Evolutionary conservation across 2,113 vertebrate genomes (phyloP), one percentile per base, ranked within the genome.

Genomic region (Phyllopteryx taeniolatus): DNA sequence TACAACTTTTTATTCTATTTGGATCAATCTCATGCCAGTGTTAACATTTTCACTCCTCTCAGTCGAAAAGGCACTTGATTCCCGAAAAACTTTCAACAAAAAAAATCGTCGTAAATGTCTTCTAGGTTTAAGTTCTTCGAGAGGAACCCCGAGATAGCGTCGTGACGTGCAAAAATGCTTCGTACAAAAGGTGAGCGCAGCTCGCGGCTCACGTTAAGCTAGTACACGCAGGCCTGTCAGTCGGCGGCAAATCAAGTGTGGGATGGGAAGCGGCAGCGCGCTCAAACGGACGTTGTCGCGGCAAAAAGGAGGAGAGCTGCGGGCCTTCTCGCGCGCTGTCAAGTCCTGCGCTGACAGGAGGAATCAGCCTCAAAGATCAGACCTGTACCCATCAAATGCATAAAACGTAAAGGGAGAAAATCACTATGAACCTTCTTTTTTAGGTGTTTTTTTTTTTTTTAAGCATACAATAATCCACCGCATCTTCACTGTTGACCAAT

Each of bases 191-290:
- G 61, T 71, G 51, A 81, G 74, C 72, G 47, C 39, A 71, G 43
- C 70, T 47, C 12, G 44, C 72, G 76, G 56, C 72, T 56, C 70
- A 59, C 70, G 80, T 76, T 57, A 65, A 76, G 31, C 6, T 8
- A 56, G 74, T 84, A 47, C 70, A 74, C 59, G 15, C 68, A 13
- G 39, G 72, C 31, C 80, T 75, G 84, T 71, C 85, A 72, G 67
- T 84, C 74, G 5, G 46, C 69, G 43, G 65, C 71, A 81, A 90
- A 85, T 86, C 75, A 72, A 83, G 86, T 80, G 85, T 83, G 82
- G 82, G 83, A 89, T 82, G 73, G 75, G 60, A 87, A 71, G 76
- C 83, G 89, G 82, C 88, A 90, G 85, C 31, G 43, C 60, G 83
- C 85, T 85, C 84, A 88, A 81, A 85, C 79, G 83, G 78, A 66